Percentiles rank a stretch among this genome's conserved stretches.
Conservation (phyloP, 2,113 vertebrate genomes). For the Tetraodon nigroviridis region DNA sequence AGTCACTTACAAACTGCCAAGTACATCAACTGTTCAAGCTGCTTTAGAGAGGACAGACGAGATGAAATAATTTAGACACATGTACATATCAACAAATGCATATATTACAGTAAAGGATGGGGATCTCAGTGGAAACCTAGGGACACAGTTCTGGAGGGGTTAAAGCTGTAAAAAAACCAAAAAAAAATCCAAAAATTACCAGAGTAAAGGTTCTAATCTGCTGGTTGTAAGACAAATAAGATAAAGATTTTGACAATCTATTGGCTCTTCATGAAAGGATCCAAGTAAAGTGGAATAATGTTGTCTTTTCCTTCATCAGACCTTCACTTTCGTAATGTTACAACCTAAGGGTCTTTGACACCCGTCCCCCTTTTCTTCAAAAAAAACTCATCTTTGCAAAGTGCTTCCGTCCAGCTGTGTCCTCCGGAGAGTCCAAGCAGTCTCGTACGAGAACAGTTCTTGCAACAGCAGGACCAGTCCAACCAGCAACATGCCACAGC, state of each 20-base stretch:
- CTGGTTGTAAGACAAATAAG: slow-evolving; percentile 46
- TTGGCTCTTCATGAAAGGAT: slow-evolving; percentile 17
- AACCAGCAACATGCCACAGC: slow-evolving; percentile 15
- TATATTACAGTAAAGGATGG: slow-evolving; percentile 61
- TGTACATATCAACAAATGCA: slow-evolving; percentile 69
- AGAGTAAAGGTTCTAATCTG: slow-evolving; percentile 48
- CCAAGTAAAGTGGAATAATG: slow-evolving; percentile 20
- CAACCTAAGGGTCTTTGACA: slow-evolving; percentile 45
- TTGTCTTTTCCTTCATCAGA: background rate
- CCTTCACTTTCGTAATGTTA: slow-evolving; percentile 11
- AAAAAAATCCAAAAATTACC: slow-evolving; percentile 24
- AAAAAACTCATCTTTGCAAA: slow-evolving; percentile 29
- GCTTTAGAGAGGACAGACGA: slow-evolving; percentile 53
- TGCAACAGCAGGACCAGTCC: slow-evolving; percentile 18
- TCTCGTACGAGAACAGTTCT: slow-evolving; percentile 42
- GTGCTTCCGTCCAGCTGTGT: slow-evolving; percentile 14
- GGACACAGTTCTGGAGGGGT: slow-evolving; percentile 32
- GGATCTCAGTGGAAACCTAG: slow-evolving; percentile 45
- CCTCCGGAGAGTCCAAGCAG: slow-evolving; percentile 40
- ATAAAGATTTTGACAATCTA: slow-evolving; percentile 39
- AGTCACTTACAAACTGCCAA: slow-evolving; percentile 52
- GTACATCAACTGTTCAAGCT: slow-evolving; percentile 69
- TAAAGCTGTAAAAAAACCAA: slow-evolving; percentile 43
- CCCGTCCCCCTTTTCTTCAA: slow-evolving; percentile 13
- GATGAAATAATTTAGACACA: slow-evolving; percentile 66